These are phyloP conservation scores for Pediacus dermestoides DNA, from an alignment of 2,888 invertebrate species.

Conservation along the genomic window DNA sequence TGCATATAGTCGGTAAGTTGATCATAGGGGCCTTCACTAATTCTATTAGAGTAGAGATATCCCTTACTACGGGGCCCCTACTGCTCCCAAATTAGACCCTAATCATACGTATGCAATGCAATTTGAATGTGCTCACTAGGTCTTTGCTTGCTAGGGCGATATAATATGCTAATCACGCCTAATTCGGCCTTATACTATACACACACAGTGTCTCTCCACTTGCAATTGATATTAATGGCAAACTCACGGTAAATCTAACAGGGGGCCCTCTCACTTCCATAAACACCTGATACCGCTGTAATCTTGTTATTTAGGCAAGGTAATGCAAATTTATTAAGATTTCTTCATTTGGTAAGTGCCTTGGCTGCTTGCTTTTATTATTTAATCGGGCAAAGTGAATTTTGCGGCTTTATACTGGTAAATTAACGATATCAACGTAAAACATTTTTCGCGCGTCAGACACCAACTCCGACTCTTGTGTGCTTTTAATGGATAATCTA, in stretches of 20 bases:
- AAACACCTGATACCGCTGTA: conserved; percentile 18
- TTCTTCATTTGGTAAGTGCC: conserved; percentile 27
- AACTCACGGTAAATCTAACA: conserved; percentile 16
- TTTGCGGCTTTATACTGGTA: too few species aligned
- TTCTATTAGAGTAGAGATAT: conserved; percentile 44
- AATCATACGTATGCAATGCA: conserved; percentile 47
- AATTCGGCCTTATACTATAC: conserved; percentile 38
- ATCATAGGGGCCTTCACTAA: conserved; percentile 46
- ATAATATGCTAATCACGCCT: conserved; percentile 42
- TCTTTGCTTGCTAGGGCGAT: conserved; percentile 31
- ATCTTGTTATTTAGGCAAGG: conserved; percentile 12
- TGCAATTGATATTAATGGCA: conserved; percentile 43
- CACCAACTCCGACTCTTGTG: too few species aligned
- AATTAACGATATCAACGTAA: too few species aligned
- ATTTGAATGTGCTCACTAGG: conserved; percentile 28
- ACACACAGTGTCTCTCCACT: conserved; percentile 25
- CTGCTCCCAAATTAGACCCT: conserved; percentile 45
- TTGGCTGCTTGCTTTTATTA: neutral
- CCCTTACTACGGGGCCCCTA: conserved; percentile 44
- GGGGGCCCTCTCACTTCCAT: conserved; percentile 10
- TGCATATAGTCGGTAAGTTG: conserved; percentile 39
- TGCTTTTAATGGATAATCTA: too few species aligned
- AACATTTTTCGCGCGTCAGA: too few species aligned
- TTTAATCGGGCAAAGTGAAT: conserved; percentile 4
- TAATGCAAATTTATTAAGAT: conserved; percentile 18